Evolutionary conservation across 2,113 vertebrate genomes (phyloP), one percentile per base, ranked within the genome.

Genomic region (Perognathus longimembris): DNA sequence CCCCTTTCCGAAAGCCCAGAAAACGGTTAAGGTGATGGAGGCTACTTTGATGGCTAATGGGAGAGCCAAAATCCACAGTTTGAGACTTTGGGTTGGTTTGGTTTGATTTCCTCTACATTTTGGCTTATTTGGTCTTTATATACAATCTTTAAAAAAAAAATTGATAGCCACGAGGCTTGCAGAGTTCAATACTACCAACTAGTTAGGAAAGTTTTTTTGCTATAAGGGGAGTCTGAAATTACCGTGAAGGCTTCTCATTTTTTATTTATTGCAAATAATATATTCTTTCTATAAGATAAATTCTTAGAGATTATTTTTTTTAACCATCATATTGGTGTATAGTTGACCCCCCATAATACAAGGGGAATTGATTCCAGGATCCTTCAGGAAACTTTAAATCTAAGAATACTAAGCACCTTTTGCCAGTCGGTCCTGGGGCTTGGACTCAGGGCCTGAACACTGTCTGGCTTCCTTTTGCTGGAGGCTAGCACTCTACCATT

Each of bases 291-390:
- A 2, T 83, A 87, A 89, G 42, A 85, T 61, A 38, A 14, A 42
- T 90, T 84, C 81, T 90, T 74, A 71, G 57, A 79, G 22, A 76
- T 85, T 83, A 82, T 71, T 83, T 88, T 91, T 71, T 45, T n/a
- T n/a, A n/a, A 64, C 21, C 36, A 17, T 73, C n/a, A 32, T 12
- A 5, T 67, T 34, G 15, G 17, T 80, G 22, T 67, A 22, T 36
- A 36, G 57, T 36, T 6, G 6, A 14, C 18, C 40, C 4, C n/a
- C 45, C 3, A 38, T n/a, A 67, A 12, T 64, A 50, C 69, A 73
- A 81, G n/a, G 40, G 50, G 12, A 26, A 32, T 38, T 63, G 32
- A 26, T 74, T 82, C 78, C 78, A 81, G 38, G 67, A 63, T 14
- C 26, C 28, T 64, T 74, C 18, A 24, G 30, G 40, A 45, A 70